Conservation (phyloP, 2,888 invertebrate genomes). For the Acrocera orbiculus region DNA sequence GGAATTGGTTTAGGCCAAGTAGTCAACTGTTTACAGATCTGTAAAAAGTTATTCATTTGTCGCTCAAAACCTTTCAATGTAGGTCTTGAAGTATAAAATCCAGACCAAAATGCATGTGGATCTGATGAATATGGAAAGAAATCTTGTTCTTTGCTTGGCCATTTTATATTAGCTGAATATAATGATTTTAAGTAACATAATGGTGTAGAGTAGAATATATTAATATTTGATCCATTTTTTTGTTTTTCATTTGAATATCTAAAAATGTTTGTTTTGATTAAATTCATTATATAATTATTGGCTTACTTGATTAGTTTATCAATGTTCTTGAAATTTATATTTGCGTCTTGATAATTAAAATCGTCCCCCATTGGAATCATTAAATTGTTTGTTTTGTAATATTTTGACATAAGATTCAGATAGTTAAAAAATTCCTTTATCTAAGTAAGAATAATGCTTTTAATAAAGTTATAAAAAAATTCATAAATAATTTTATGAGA, state of each 20-base stretch:
- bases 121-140: constrained; percentile 86
- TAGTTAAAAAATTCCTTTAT: constrained; percentile 40
- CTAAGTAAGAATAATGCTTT: too few species aligned
- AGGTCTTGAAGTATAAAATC: constrained; percentile 71
- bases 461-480: constrained; percentile 9
- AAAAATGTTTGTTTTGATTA: too few species aligned
- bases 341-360: constrained; percentile 65
- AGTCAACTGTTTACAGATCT: constrained; percentile 62
- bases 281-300: too few species aligned
- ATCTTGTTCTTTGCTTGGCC: constrained; percentile 63
- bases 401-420: constrained; percentile 34
- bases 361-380: constrained; percentile 86
- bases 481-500: too few species aligned
- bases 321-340: constrained; percentile 66
- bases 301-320: constrained; percentile 79
- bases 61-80: constrained; percentile 63
- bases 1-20: constrained; percentile 37
- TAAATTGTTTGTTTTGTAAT: constrained; percentile 51
- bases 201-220: constrained; percentile 72
- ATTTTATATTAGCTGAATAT: constrained; percentile 45
- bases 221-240: constrained; percentile 39
- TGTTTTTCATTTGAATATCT: constrained; percentile 43
- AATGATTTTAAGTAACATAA: constrained; percentile 69
- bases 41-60: constrained; percentile 54
- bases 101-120: constrained; percentile 82